Percentiles rank a stretch among this genome's conserved stretches.
These are phyloP conservation scores for Esox lucius DNA, from an alignment of 2,797 vertebrate genomes.

Conservation along the genomic window DNA sequence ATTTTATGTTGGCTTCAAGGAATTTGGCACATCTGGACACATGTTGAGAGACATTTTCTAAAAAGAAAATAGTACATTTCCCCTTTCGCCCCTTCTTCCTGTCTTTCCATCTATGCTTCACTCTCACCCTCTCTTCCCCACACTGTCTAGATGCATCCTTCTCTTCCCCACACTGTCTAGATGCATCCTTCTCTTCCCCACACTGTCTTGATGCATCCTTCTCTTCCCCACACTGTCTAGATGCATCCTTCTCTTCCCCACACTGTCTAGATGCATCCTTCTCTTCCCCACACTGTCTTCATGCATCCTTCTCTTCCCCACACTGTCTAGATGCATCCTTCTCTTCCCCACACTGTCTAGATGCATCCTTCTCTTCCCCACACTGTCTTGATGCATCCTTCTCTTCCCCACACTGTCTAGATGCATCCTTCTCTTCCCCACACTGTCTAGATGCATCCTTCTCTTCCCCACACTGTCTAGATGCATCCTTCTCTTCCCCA, in stretches of 20 bases:
- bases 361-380: too few species aligned
- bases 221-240: neutral
- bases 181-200: neutral
- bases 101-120: neutral
- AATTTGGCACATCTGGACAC: conserved; percentile 40
- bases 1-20: conserved; percentile 38
- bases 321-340: too few species aligned
- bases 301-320: too few species aligned
- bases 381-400: too few species aligned
- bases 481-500: too few species aligned
- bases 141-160: neutral
- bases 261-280: too few species aligned
- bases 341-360: too few species aligned
- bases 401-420: too few species aligned
- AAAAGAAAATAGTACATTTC: conserved; percentile 22
- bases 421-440: too few species aligned
- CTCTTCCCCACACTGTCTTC: too few species aligned
- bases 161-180: neutral
- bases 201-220: neutral
- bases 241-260: neutral
- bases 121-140: neutral
- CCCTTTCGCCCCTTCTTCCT: neutral
- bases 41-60: conserved; percentile 44
- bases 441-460: too few species aligned
- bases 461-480: too few species aligned